These are phyloP conservation scores for Polia nebulosa DNA, from an alignment of 2,888 invertebrate genomes.

Conservation along the genomic window DNA sequence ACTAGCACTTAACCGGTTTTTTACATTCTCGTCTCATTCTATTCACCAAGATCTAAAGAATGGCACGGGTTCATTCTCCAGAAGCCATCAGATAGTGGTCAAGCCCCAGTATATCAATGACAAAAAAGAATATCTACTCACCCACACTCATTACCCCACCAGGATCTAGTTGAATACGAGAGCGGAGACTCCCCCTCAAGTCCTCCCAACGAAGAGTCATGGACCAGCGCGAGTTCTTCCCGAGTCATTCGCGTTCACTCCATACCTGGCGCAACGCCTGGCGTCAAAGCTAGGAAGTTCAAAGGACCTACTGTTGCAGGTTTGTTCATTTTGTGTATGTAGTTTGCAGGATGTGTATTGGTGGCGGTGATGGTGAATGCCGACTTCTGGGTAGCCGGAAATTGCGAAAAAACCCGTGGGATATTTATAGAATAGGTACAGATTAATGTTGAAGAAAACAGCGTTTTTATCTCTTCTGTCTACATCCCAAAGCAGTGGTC, in stretches of 20 bases:
- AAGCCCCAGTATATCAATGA: no score
- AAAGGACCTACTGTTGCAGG: conserved; percentile 83
- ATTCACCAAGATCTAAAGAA: no score
- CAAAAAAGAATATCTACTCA: no score
- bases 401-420: background rate
- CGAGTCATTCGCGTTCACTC: conserved; percentile 74
- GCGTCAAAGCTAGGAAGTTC: conserved; percentile 69
- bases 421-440: no score
- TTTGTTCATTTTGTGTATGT: conserved; percentile 53
- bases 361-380: background rate
- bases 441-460: background rate
- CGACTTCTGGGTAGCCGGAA: background rate
- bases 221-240: conserved; percentile 70
- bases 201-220: conserved; percentile 72
- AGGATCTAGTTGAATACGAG: conserved; percentile 89
- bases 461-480: background rate
- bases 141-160: background rate
- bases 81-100: no score
- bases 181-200: conserved; percentile 73
- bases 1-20: no score
- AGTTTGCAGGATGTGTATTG: background rate
- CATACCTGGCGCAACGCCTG: conserved; percentile 61
- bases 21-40: no score
- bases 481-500: background rate
- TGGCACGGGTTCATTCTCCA: no score